phyloP scores from a whole-genome alignment of 2,888 invertebrate genomes.

The Nemurella pictetii region DNA sequence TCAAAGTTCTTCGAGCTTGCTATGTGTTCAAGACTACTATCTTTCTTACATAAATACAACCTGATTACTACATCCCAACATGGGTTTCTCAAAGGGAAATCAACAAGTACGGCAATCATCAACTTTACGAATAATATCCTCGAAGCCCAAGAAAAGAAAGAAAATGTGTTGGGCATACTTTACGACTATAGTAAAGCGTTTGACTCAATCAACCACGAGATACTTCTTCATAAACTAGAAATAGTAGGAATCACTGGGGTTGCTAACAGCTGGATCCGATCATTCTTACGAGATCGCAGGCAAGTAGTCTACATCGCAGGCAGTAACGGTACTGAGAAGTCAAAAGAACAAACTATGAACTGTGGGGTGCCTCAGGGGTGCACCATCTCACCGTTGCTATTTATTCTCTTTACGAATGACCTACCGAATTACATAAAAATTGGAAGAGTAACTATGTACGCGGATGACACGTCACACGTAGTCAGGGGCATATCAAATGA shows the following conservation, averaged over 20 bases:
- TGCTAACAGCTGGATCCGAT: constrained; percentile 5
- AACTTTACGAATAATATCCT: not conserved
- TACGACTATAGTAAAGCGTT: constrained; percentile 3
- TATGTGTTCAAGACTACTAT: not conserved
- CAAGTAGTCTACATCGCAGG: not conserved
- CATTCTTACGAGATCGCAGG: not conserved
- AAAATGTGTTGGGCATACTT: not conserved
- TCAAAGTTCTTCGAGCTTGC: not conserved
- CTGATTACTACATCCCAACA: not conserved
- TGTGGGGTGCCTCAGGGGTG: too few species aligned
- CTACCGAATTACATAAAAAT: too few species aligned
- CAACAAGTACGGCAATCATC: not conserved
- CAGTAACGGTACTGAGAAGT: too few species aligned
- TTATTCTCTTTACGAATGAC: too few species aligned
- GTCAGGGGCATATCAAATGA: too few species aligned
- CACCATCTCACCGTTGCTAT: too few species aligned
- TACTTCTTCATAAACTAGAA: not conserved
- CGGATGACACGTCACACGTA: too few species aligned
- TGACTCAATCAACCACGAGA: not conserved
- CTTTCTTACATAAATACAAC: not conserved
- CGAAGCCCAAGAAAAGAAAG: not conserved
- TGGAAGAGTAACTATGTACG: too few species aligned
- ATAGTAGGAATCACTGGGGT: not conserved
- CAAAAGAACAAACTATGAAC: too few species aligned
- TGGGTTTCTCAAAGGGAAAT: not conserved